Evolutionary conservation across 2,888 invertebrate genomes (phyloP).

Genomic region (Selenia dentaria): DNA sequence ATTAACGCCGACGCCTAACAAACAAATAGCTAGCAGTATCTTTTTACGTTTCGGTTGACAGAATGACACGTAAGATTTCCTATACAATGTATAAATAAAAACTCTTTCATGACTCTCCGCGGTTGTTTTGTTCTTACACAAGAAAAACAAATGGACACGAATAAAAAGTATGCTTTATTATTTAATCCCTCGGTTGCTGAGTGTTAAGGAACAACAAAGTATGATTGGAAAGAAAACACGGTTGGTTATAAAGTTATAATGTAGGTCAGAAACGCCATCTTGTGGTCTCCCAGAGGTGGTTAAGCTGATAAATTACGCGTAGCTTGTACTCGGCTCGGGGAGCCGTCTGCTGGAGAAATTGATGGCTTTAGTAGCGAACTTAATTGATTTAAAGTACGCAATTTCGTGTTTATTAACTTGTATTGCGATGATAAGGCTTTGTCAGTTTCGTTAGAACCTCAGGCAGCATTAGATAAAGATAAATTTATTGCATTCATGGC

Average conservation of each 20-base stretch:
- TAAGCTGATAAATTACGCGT: constrained; percentile 52
- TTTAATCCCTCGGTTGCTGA: too few species aligned
- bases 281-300: constrained; percentile 44
- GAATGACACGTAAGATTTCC: constrained; percentile 35
- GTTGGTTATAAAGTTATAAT: too few species aligned
- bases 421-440: constrained; percentile 4
- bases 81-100: constrained; percentile 31
- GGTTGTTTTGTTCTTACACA: constrained; percentile 36
- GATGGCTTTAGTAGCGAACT: constrained; percentile 48
- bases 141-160: constrained; percentile 40
- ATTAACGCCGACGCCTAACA: constrained; percentile 61
- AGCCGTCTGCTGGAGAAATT: constrained; percentile 44
- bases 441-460: too few species aligned
- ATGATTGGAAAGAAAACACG: constrained; percentile 35
- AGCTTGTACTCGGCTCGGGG: constrained; percentile 37
- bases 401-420: constrained; percentile 43
- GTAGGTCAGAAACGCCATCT: constrained; percentile 48
- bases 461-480: too few species aligned
- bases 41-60: constrained; percentile 30
- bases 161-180: too few species aligned
- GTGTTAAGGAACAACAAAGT: constrained; percentile 37
- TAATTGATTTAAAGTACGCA: constrained; percentile 38
- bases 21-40: constrained; percentile 37
- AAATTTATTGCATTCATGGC: too few species aligned
- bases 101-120: constrained; percentile 3